Evolutionary conservation across 2,113 vertebrate genomes (phyloP), one percentile per base, ranked within the genome.

Genomic region (Grammomys dolichurus): DNA sequence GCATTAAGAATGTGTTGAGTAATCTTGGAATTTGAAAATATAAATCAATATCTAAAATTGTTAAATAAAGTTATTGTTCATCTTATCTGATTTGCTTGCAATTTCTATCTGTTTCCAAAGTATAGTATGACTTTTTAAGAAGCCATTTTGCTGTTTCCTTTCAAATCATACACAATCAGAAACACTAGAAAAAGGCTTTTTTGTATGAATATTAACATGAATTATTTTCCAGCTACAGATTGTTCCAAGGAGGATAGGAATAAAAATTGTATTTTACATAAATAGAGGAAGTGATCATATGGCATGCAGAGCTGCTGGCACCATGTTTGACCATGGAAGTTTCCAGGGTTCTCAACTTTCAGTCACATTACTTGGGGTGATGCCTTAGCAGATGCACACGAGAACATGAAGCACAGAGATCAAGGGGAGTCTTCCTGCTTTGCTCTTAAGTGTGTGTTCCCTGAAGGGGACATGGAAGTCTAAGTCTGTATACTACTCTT

Each of bases 181-280:
- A 87, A 97, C 73, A 95, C 17, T 36, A 95, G 76, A 91, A 96
- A 19, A 10, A 14, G 48, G 28, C 67, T 87, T 96, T 97, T 81
- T 65, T 93, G n/a, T 75, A 73, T 90, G 87, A 22, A 54, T 93
- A 40, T 77, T 70, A 81, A 65, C 26, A 84, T 80, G 51, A 48
- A 65, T 93, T 96, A 12, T 97, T 95, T 60, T 58, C n/a, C 20
- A 93, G 93, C 84, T 95, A 93, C 81, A 89, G 89, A 90, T 93
- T 88, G 77, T 97, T 93, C 88, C 60, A 67, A 88, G 88, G 88
- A 93, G 75, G 3, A 90, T 96, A 97, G 92, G 54, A 84, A 67
- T 26, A 36, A 93, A 97, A 97, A 10, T 88, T 96, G 43, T 87
- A 96, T 85, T 93, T 91, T 95, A 97, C 58, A 19, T 36, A 82